These are phyloP conservation scores for Apostichopus leukothele DNA, from an alignment of 53 echinoderm and acorn worm species.

Conservation along the genomic window DNA sequence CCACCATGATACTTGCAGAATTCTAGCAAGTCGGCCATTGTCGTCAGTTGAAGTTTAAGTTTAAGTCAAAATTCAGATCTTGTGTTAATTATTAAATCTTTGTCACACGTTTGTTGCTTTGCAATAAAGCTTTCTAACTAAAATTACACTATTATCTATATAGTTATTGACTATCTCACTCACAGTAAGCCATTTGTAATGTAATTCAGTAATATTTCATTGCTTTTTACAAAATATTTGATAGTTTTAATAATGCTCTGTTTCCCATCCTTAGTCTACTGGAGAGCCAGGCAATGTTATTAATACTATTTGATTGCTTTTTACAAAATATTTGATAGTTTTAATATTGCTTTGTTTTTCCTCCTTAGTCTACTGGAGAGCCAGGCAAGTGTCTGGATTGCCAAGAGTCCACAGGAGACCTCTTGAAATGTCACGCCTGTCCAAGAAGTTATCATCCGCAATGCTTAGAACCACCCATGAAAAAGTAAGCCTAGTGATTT, in stretches of 20 bases:
- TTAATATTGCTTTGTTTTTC: background rate
- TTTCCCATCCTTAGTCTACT: constrained; percentile 57
- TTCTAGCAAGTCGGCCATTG: no score
- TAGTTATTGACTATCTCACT: no score
- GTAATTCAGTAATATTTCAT: background rate
- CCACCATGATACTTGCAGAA: no score
- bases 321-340: background rate
- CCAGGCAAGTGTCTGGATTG: constrained; percentile 77
- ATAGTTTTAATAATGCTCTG: background rate
- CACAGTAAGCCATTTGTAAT: no score
- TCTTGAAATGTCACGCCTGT: constrained; percentile 77
- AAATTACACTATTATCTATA: no score
- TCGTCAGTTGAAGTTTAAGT: no score
- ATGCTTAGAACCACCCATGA: constrained; percentile 82
- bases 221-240: background rate
- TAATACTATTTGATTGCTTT: background rate
- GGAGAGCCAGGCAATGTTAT: constrained; percentile 66
- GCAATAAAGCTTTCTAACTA: no score
- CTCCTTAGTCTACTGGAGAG: constrained; percentile 72
- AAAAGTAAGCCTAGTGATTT: constrained; percentile 60
- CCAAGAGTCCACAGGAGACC: constrained; percentile 71
- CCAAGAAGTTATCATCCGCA: constrained; percentile 78
- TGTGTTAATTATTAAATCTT: no score
- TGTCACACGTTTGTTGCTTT: no score
- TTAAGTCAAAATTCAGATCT: no score